Conservation (phyloP, 2,113 vertebrate species). For the Mola mola region DNA sequence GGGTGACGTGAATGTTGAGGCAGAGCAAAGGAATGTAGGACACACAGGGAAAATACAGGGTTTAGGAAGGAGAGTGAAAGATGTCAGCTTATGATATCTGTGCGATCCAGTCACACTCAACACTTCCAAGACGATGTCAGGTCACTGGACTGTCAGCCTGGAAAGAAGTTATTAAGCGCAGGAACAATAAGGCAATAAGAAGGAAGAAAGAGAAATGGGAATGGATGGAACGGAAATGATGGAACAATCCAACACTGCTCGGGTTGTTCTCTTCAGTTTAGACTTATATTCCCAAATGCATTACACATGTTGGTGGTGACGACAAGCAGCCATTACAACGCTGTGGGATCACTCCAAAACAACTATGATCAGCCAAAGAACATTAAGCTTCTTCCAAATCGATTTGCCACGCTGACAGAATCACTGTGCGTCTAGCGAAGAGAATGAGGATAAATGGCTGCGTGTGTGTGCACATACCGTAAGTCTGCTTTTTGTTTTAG, state of each 20-base stretch:
- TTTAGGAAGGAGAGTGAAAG: slow-evolving; percentile 12
- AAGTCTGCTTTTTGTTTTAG: slow-evolving; percentile 15
- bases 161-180: too few species aligned
- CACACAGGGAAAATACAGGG: slow-evolving; percentile 16
- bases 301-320: slow-evolving; percentile 1
- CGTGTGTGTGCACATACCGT: slow-evolving; percentile 4
- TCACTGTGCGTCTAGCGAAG: slow-evolving; percentile 3
- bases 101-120: neutral
- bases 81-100: slow-evolving; percentile 18
- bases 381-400: neutral
- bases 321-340: slow-evolving; percentile 2
- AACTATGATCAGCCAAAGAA: slow-evolving; percentile 13
- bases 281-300: neutral
- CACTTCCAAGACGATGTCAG: neutral
- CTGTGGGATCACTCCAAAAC: slow-evolving; percentile 26
- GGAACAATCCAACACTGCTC: neutral
- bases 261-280: neutral
- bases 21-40: slow-evolving; percentile 56
- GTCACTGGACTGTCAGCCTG: too few species aligned
- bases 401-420: slow-evolving; percentile 46
- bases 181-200: neutral
- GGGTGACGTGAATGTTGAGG: slow-evolving; percentile 55
- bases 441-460: slow-evolving; percentile 23
- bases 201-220: neutral
- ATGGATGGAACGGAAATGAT: neutral